Base-by-base conservation (phyloP, 2,888 invertebrate species). In the Chalcis sispes region DNA sequence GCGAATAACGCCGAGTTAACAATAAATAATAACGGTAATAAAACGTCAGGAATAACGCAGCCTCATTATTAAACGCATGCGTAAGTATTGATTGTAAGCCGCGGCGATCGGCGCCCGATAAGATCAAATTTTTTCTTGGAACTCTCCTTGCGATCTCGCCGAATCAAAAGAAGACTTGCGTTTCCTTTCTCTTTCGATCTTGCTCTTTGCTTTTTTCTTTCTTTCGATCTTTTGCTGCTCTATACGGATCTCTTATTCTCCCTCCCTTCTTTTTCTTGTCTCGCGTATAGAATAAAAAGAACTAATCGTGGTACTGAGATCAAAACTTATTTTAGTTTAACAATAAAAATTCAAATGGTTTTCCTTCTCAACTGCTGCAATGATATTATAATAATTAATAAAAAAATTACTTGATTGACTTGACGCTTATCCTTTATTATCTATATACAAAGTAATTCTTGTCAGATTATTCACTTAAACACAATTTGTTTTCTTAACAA, bases 1-100 rank as follows among this genome's bases (percentile, higher is more conserved):
- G 46, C 20, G 20, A 56, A 56, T 13, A 15, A 42, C 2, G 25
- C 77, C 80, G 75, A 82, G 81, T 84, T 81, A 83, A 82, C 80
- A 83, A 84, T 83, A 84, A 85, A 84, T 84, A 84, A 84, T 82
- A 82, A 83, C 80, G 81, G 83, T 82, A 85, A 83, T 83, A 84
- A 84, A 85, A 83, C 80, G 82, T 79, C 80, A 65, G 69, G 81
- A 81, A 81, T 80, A 77, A 80, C 80, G 79, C 79, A 80, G 81
- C 79, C 81, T 84, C 82, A 82, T 84, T 85, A 85, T 85, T 82
- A 81, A 83, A 80, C 75, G 27, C 27, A 27, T 58, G 64, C 50
- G 27, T 80, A 81, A 81, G 82, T 84, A 85, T 85, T 81, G 85
- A 84, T 84, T 81, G 82, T 80, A 70, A 78, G 74, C 67, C 73